These are phyloP conservation scores for Prosapia bicincta DNA, from an alignment of 2,888 invertebrate species.

Conservation along the genomic window DNA sequence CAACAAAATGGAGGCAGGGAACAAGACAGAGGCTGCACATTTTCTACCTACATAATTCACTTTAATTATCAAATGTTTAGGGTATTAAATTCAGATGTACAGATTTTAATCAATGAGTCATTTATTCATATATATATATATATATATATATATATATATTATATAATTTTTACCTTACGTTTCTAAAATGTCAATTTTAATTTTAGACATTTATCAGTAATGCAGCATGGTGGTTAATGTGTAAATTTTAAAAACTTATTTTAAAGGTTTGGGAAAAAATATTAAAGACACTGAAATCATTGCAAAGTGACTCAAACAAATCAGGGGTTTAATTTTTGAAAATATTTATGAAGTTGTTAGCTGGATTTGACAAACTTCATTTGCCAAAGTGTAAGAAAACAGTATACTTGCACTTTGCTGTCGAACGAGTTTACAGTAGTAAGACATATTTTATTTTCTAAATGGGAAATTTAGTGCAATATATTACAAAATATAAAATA, in stretches of 20 bases:
- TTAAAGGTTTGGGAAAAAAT: not conserved
- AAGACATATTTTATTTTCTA: not conserved
- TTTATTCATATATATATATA: too few relatives aligned
- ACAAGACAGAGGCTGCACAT: not conserved
- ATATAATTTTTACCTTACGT: not conserved
- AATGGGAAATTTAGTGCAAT: not conserved
- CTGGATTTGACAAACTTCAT: not conserved
- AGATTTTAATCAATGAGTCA: not conserved
- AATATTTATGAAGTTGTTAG: not conserved
- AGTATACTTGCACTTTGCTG: not conserved
- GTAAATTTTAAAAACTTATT: not conserved
- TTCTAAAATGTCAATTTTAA: not conserved
- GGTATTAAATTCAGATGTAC: not conserved
- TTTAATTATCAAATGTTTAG: not conserved
- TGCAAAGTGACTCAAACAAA: not conserved
- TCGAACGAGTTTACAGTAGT: too few relatives aligned
- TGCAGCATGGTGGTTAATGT: not conserved
- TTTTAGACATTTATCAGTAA: not conserved
- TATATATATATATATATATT: not conserved
- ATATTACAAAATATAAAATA: not conserved
- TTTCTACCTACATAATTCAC: not conserved
- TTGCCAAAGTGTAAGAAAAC: not conserved
- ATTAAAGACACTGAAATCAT: not conserved
- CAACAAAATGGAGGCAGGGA: conserved; percentile 2
- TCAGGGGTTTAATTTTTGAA: not conserved